Percentiles rank a stretch among this genome's conserved stretches.
phyloP scores from a whole-genome alignment of 2,113 vertebrate genomes.

The Planiliza haematocheilus region DNA sequence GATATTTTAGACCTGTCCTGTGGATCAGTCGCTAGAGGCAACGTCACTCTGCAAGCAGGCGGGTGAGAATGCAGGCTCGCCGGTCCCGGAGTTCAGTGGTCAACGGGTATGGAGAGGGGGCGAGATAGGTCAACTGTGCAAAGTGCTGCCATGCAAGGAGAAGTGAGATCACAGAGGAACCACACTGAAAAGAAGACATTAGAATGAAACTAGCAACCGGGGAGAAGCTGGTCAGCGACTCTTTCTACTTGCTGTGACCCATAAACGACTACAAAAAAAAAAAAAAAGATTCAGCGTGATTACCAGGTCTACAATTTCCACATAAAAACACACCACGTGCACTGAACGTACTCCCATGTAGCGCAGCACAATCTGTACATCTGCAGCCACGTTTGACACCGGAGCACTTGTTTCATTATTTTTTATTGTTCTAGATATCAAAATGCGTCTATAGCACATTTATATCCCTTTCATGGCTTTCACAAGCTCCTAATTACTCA shows the following conservation, averaged over 20 bases:
- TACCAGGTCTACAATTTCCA: slow-evolving; percentile 25
- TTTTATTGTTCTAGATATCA: slow-evolving; percentile 9
- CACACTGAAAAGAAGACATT: slow-evolving; percentile 44
- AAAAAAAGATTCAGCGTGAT: slow-evolving; percentile 68
- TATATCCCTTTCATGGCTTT: background rate
- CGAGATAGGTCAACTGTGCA: slow-evolving; percentile 10
- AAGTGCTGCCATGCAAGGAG: slow-evolving; percentile 57
- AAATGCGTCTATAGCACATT: slow-evolving; percentile 4
- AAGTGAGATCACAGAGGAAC: slow-evolving; percentile 25
- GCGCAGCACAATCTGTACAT: rapidly evolving
- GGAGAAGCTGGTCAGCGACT: background rate
- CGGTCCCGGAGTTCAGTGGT: slow-evolving; percentile 19
- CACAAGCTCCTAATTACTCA: slow-evolving; percentile 25
- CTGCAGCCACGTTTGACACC: background rate
- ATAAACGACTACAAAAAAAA: background rate
- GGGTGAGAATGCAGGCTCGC: slow-evolving; percentile 23
- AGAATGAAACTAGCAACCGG: background rate
- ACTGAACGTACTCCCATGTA: background rate
- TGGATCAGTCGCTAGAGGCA: slow-evolving; percentile 54
- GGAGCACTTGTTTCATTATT: background rate
- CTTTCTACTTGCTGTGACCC: background rate
- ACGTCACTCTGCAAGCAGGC: slow-evolving; percentile 30
- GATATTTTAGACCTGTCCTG: slow-evolving; percentile 20
- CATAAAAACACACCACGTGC: slow-evolving; percentile 25
- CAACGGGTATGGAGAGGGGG: slow-evolving; percentile 11